These are phyloP conservation scores for Aphaenogaster ashmeadi DNA, from an alignment of 1,140 invertebrate species.

Conservation along the genomic window DNA sequence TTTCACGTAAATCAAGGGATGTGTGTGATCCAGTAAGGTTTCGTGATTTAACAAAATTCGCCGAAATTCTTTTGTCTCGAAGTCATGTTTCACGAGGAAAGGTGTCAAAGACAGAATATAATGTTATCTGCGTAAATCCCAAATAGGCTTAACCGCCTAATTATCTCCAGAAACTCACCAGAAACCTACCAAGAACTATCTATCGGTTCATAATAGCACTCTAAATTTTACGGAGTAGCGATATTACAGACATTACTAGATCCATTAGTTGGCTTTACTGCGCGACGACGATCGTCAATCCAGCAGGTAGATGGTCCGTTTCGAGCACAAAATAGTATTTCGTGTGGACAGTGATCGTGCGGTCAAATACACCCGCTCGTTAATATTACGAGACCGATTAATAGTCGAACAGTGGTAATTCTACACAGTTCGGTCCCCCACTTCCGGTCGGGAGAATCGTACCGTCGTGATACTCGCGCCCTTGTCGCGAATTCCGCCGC, in stretches of 20 bases:
- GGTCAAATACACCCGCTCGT: slow-evolving; percentile 18
- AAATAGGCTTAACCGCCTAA: background rate
- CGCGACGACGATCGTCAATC: background rate
- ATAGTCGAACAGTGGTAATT: slow-evolving; percentile 24
- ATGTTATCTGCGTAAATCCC: background rate
- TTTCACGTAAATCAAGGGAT: background rate
- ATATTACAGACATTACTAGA: slow-evolving; percentile 1
- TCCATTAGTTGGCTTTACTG: slow-evolving; percentile 33
- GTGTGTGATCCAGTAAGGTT: background rate
- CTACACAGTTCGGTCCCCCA: background rate
- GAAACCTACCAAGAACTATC: background rate
- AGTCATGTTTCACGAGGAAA: background rate
- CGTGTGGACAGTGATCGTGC: background rate
- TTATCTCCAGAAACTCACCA: background rate
- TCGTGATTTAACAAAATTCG: background rate
- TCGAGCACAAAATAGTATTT: slow-evolving; percentile 13
- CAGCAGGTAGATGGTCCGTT: slow-evolving; percentile 30
- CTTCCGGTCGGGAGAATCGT: slow-evolving; percentile 61
- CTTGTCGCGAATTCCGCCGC: slow-evolving; percentile 17
- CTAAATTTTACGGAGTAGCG: background rate
- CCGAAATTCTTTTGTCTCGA: background rate
- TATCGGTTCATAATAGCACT: background rate
- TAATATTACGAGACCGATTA: slow-evolving; percentile 56
- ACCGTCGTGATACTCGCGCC: slow-evolving; percentile 41
- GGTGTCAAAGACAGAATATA: background rate